Evolutionary conservation across 2,888 invertebrate species (phyloP), one percentile per base, ranked within the genome.

Genomic region (Isoperla grammatica): DNA sequence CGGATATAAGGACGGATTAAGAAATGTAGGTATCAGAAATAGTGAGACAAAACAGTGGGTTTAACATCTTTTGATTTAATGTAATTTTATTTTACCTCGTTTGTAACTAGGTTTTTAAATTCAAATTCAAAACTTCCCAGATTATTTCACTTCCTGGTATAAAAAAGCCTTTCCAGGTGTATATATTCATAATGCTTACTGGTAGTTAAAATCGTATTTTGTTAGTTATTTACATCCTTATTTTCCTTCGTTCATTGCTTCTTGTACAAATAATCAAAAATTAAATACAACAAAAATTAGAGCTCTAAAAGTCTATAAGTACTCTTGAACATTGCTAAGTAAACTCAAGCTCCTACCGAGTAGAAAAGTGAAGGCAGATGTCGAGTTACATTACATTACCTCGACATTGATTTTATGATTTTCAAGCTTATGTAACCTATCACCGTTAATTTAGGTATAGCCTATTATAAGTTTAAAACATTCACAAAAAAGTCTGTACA

Each of bases 401-500:
- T 29, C 29, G 29, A 29, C 29, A 29, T 29, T 29, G 8, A 8
- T 29, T 29, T 29, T 29, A 29, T 29, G 29, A 29, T 29, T 29
- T 29, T 29, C 29, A 29, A 29, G 29, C 29, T 29, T 29, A 29
- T 29, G 29, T 6, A 29, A 29, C 29, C 29, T 29, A 29, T 29
- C 29, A 29, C 29, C 29, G 29, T 29, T 29, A 29, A 29, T 29
- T 29, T 29, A 29, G 29, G 29, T 29, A 29, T 15, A 40, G 12
- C 15, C 40, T 40, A 15, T 40, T 40, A 40, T 15, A 40, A 40
- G 12, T 40, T 13, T 40, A 40, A 40, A 40, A 40, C 42, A 40
- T 40, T 40, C 57, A 55, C 50, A 56, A 49, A 50, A 20, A 56
- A 35, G 19, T 43, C 61, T 61, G 61, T 61, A 61, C 61, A 61